These are phyloP conservation scores for Drosophila rufa DNA, from an alignment of 1,140 invertebrate genomes.

Conservation along the genomic window DNA sequence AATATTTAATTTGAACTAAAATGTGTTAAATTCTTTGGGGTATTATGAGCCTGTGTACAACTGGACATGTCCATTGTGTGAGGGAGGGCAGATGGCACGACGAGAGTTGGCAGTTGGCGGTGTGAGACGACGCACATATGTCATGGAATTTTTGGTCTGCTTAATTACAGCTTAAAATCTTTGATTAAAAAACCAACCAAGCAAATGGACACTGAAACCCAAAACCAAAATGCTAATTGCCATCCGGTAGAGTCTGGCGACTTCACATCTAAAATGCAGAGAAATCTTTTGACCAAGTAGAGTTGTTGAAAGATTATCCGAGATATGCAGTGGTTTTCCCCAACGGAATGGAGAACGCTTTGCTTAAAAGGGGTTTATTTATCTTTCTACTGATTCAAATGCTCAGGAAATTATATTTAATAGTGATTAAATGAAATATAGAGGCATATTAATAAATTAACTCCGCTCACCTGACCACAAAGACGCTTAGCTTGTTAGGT, in stretches of 20 bases:
- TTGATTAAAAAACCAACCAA: constrained; percentile 68
- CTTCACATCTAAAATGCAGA: constrained; percentile 21
- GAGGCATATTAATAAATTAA: not conserved
- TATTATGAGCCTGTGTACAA: constrained; percentile 59
- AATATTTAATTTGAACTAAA: constrained; percentile 84
- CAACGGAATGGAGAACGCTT: constrained; percentile 1
- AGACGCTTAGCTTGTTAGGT: not conserved
- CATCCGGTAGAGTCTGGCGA: constrained; percentile 1
- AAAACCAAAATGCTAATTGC: constrained; percentile 45
- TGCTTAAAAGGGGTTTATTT: no score
- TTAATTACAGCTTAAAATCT: constrained; percentile 82
- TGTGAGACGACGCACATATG: constrained; percentile 40
- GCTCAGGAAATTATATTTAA: not conserved
- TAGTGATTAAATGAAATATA: no score
- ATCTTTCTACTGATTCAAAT: not conserved
- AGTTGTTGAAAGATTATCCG: constrained; percentile 10
- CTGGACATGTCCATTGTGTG: constrained; percentile 28
- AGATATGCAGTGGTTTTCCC: not conserved
- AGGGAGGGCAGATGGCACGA: not conserved
- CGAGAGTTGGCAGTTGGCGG: not conserved
- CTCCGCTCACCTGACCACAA: not conserved
- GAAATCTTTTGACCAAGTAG: constrained; percentile 18
- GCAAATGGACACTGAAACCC: constrained; percentile 36
- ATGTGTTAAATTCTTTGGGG: constrained; percentile 83
- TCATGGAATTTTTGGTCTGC: constrained; percentile 72